Evolutionary conservation across 2,888 invertebrate species (phyloP), one percentile per base, ranked within the genome.

Genomic region (Ochlodes sylvanus): DNA sequence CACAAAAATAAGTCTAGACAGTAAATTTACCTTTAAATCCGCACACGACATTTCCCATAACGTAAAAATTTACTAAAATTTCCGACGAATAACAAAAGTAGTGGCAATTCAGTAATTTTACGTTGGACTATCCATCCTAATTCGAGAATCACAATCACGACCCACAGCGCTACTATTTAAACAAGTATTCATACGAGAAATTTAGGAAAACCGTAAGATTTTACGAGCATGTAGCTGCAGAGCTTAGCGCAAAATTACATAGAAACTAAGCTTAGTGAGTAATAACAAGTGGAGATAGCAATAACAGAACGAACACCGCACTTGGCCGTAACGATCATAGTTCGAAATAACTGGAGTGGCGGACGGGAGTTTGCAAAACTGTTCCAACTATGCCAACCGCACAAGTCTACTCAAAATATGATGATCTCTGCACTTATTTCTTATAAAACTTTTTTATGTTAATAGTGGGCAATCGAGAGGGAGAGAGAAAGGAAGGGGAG

Each of bases 101-200:
- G n/a, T n/a, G n/a, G n/a, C n/a, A n/a, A n/a, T n/a, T n/a, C n/a
- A n/a, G n/a, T n/a, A n/a, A n/a, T n/a, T n/a, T n/a, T n/a, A n/a
- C n/a, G n/a, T n/a, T n/a, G n/a, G n/a, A n/a, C n/a, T n/a, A n/a
- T n/a, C n/a, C n/a, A n/a, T n/a, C n/a, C n/a, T 5, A 54, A 69
- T 63, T 70, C 67, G 67, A 60, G 64, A 69, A 60, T 58, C 71
- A 72, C 67, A 47, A 47, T 47, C 44, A 17, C 15, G 15, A 17
- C 44, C 44, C 44, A 42, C 27, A 27, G 27, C 7, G 9, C n/a
- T 44, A 44, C 42, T 4, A n/a, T 3, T 44, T 44, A 7, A 47
- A 47, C 44, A 47, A 15, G 17, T 47, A 17, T 47, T 47, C 52
- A 14, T 52, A 21, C 52, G 21, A 21, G 38, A 38, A 38, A 52